Conservation (phyloP, 2,888 invertebrate species). For the Camponotus fellah region DNA sequence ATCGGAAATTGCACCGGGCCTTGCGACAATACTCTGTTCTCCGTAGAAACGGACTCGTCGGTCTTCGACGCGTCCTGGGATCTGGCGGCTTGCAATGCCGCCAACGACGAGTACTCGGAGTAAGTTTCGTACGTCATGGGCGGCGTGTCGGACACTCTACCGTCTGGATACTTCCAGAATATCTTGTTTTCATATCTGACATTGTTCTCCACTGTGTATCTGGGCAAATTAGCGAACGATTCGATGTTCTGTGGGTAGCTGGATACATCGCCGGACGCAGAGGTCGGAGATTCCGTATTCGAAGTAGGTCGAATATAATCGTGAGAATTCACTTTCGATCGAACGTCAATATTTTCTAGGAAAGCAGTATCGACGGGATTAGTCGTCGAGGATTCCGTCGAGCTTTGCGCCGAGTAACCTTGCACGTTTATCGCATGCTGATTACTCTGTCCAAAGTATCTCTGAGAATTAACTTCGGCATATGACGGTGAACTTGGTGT, state of each 20-base stretch:
- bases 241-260: not conserved
- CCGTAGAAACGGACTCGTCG: conserved; percentile 58
- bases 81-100: conserved; percentile 25
- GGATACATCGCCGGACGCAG: conserved; percentile 10
- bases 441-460: conserved; percentile 24
- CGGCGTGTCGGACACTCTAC: conserved; percentile 80
- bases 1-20: conserved; percentile 82
- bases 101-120: conserved; percentile 47
- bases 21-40: conserved; percentile 77
- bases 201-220: conserved; percentile 82
- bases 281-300: conserved; percentile 43
- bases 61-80: conserved; percentile 52
- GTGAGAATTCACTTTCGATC: conserved; percentile 46
- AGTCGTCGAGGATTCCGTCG: not conserved
- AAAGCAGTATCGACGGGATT: not conserved
- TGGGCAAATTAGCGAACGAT: conserved; percentile 68
- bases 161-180: conserved; percentile 85
- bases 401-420: conserved; percentile 40
- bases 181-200: conserved; percentile 83
- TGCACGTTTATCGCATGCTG: conserved; percentile 29
- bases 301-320: conserved; percentile 40
- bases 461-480: conserved; percentile 12
- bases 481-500: conserved; percentile 53
- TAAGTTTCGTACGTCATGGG: conserved; percentile 80
- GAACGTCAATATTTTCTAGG: not conserved